These are phyloP conservation scores for Ichneumon xanthorius DNA, from an alignment of 2,888 invertebrate genomes.

Conservation along the genomic window DNA sequence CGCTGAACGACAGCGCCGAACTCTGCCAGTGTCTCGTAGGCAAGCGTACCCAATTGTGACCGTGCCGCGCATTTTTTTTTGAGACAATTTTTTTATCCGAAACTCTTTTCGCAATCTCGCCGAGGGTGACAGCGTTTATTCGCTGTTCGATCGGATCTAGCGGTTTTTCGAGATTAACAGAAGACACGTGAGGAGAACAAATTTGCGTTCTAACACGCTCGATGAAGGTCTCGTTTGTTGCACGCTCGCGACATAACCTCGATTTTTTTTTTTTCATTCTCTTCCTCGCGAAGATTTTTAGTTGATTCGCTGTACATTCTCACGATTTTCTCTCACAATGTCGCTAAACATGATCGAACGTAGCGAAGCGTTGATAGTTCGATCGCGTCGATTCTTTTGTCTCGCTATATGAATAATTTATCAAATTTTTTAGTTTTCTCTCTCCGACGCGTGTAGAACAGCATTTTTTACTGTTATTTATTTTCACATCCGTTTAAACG, in stretches of 20 bases:
- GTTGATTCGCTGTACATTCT: neutral
- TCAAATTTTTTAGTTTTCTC: neutral
- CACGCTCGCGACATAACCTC: conserved; percentile 68
- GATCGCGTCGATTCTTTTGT: neutral
- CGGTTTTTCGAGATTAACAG: neutral
- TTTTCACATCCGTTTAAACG: neutral
- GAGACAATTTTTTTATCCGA: neutral
- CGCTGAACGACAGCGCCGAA: conserved; percentile 23
- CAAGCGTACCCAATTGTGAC: neutral
- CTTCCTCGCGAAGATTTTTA: neutral
- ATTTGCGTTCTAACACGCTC: conserved; percentile 52
- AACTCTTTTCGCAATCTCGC: neutral
- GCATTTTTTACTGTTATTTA: neutral
- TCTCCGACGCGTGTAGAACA: neutral
- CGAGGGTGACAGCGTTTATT: conserved; percentile 8
- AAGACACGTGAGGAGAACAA: conserved; percentile 43
- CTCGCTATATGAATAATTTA: neutral
- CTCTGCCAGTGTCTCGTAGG: conserved; percentile 2
- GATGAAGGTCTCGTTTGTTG: conserved; percentile 63
- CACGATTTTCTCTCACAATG: neutral
- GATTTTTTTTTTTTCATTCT: conserved; percentile 12
- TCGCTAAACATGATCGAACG: conserved; percentile 13
- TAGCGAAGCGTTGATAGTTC: neutral
- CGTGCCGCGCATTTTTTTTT: conserved; percentile 18
- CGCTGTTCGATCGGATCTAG: conserved; percentile 9